Base-by-base conservation (phyloP, 2,797 vertebrate genomes). In the Lutjanus argentimaculatus region DNA sequence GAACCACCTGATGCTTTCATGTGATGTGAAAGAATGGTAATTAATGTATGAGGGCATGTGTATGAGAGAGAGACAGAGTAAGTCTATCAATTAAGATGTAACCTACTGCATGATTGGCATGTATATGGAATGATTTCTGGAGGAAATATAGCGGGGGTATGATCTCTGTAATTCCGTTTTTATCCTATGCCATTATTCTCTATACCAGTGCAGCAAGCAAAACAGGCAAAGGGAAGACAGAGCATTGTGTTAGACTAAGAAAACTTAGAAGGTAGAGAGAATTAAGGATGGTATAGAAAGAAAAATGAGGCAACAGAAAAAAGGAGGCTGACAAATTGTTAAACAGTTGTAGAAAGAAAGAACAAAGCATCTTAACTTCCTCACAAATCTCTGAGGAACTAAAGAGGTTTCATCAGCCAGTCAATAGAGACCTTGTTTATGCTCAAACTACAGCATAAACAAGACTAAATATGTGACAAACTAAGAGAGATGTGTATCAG, bases 1-100 rank as follows among this genome's bases (percentile, higher is more conserved):
- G 42, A 77, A 77, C 63, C 53, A 67, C 76, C 67, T 88, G 69
- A 77, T 78, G 78, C 76, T 77, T 83, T 72, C 61, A 78, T 77
- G 83, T 72, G 63, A 49, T 58, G 63, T 49, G 66, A 59, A 22
- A 68, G 43, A 74, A 70, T 69, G 25, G 21, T 55, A 75, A 79
- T 67, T 68, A 69, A 14, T 45, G 46, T 15, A 6, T 72, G 48
- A 46, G 1, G 19, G 17, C 15, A 2, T 49, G 36, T 55, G 25
- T 30, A 25, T 56, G 46, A 10, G 30, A 19, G 48, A 25, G 46
- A 6, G 21, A 22, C 6, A 13, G n/a, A 21, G 10, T 8, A 19
- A 14, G 40, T 51, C 61, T 67, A 15, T 80, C 43, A 72, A 61
- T 82, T 76, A 57, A 58, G 61, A 63, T 55, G 49, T 25, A 42